These are phyloP conservation scores for Ophion slaviceki DNA, from an alignment of 2,888 invertebrate species.

Conservation along the genomic window DNA sequence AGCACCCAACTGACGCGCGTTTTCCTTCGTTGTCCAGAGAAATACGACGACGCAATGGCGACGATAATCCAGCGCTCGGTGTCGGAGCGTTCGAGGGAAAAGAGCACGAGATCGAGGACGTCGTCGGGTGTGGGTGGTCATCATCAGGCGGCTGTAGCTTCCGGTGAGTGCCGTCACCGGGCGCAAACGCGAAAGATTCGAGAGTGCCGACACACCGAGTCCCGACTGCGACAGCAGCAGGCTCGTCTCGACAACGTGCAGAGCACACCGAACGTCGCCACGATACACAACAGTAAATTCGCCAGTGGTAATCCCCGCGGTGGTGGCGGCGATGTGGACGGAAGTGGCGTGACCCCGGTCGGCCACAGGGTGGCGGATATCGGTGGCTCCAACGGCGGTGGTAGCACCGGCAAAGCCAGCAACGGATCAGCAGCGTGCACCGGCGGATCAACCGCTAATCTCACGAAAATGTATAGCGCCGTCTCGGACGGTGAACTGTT, in stretches of 20 bases:
- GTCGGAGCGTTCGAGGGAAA: constrained; percentile 83
- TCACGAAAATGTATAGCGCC: constrained; percentile 88
- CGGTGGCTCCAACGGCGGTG: constrained; percentile 51
- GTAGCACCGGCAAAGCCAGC: constrained; percentile 30
- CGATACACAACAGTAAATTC: constrained; percentile 84
- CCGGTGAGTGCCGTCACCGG: constrained; percentile 79
- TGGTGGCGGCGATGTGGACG: constrained; percentile 73
- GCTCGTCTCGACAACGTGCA: constrained; percentile 85
- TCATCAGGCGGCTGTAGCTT: constrained; percentile 59
- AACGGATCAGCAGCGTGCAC: constrained; percentile 53
- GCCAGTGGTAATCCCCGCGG: constrained; percentile 84
- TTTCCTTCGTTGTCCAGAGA: constrained; percentile 72
- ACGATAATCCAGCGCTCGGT: constrained; percentile 84
- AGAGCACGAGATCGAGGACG: constrained; percentile 76
- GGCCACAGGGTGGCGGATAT: constrained; percentile 64
- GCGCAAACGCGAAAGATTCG: constrained; percentile 74
- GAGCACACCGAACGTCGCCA: constrained; percentile 87
- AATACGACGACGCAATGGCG: constrained; percentile 78
- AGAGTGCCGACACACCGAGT: constrained; percentile 77
- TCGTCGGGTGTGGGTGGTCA: constrained; percentile 51
- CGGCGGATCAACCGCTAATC: constrained; percentile 74
- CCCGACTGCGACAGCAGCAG: constrained; percentile 80
- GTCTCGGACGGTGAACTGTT: constrained; percentile 93
- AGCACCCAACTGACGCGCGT: not conserved
- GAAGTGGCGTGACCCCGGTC: constrained; percentile 76